phyloP scores from a whole-genome alignment of 2,797 vertebrate genomes.

The Arctocebus calabarensis region DNA sequence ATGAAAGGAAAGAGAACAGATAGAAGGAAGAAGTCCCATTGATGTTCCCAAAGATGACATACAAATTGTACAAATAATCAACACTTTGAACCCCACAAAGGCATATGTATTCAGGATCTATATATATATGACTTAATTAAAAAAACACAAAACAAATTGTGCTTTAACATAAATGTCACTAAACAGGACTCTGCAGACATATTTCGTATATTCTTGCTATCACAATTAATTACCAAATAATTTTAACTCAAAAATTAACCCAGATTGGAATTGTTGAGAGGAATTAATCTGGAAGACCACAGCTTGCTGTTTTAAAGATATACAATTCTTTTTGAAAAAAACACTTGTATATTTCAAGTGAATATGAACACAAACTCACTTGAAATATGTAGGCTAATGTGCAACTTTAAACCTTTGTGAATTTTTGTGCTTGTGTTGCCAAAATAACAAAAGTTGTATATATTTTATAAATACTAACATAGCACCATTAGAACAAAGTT shows the following conservation, averaged over 20 bases:
- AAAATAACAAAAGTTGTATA: slow-evolving; percentile 2
- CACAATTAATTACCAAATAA: neutral
- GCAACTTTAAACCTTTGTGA: neutral
- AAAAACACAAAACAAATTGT: neutral
- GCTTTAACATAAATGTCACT: neutral
- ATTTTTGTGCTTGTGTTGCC: neutral
- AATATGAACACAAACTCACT: neutral
- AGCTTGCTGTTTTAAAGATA: neutral
- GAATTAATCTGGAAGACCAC: neutral
- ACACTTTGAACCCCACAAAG: too few species aligned
- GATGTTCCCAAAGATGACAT: neutral
- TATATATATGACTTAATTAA: too few species aligned
- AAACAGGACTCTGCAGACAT: neutral
- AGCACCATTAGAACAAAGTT: neutral
- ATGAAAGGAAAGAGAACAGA: neutral
- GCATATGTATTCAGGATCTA: too few species aligned
- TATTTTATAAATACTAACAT: neutral
- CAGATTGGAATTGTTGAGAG: neutral
- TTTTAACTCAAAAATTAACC: neutral
- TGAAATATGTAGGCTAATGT: neutral
- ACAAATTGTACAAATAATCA: neutral
- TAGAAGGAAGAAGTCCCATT: neutral
- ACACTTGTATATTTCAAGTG: too few species aligned
- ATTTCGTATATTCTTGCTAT: neutral
- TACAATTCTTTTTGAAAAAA: neutral